Conservation (phyloP, 2,888 invertebrate genomes). For the Zygothrica quintamaculata region DNA sequence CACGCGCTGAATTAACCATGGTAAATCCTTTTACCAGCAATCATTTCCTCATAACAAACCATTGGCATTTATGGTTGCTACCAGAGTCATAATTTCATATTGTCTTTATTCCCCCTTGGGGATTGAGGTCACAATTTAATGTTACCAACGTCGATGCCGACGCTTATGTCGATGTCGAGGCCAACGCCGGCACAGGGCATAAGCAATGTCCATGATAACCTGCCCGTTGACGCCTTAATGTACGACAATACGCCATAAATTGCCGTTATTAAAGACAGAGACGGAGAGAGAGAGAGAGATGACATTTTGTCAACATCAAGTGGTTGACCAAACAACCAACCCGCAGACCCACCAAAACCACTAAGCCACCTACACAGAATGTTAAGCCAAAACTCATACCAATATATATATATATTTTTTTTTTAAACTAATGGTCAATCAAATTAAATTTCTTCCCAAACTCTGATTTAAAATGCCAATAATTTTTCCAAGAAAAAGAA, state of each 20-base stretch:
- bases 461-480: constrained; percentile 69
- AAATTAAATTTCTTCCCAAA: constrained; percentile 50
- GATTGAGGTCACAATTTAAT: constrained; percentile 58
- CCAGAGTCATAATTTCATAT: constrained; percentile 52
- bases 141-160: too few relatives aligned
- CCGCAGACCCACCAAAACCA: neutral
- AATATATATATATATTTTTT: too few relatives aligned
- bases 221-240: constrained; percentile 47
- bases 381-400: neutral
- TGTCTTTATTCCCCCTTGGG: constrained; percentile 6
- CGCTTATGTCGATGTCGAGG: too few relatives aligned
- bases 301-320: constrained; percentile 42
- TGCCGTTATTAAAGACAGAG: constrained; percentile 47
- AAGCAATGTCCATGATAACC: constrained; percentile 25
- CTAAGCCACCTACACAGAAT: neutral
- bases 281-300: too few relatives aligned
- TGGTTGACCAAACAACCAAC: constrained; percentile 26
- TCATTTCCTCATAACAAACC: constrained; percentile 51
- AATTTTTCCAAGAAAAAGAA: constrained; percentile 46
- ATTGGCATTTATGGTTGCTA: constrained; percentile 54
- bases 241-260: constrained; percentile 51
- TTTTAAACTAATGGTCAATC: constrained; percentile 50
- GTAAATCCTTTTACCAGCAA: constrained; percentile 58
- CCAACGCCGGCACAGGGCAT: constrained; percentile 9
- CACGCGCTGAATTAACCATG: constrained; percentile 4